Evolutionary conservation across 2,888 invertebrate genomes (phyloP), one percentile per base, ranked within the genome.

Genomic region (Netelia virgata): DNA sequence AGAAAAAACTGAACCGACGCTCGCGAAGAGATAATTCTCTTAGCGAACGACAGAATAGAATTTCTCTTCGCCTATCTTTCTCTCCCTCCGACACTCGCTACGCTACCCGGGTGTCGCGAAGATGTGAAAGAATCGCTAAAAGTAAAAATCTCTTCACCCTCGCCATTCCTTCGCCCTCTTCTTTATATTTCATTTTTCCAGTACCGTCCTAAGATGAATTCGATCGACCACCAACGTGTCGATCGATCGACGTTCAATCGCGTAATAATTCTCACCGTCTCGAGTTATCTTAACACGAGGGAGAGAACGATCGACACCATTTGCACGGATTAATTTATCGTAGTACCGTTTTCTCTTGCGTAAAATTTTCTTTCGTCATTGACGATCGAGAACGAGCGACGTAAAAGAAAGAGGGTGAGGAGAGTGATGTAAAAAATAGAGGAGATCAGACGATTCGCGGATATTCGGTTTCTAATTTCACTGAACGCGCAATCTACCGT

Each of bases 41-140:
- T 55, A n/a, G 11, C 11, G 36, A 43, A 20, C 53, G 55, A 75
- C 66, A 43, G 59, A 69, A 57, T 61, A 41, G 50, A 77, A 77
- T 57, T 50, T 50, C 18, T 28, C 64, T n/a, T 28, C 16, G 23
- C 20, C 20, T 18, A 11, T 16, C 53, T 23, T 28, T 16, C 61
- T 43, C 10, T 28, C 3, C 28, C 28, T 28, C 28, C 28, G 28
- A 28, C 28, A 28, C 28, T 28, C 23, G 1, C n/a, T n/a, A n/a
- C 28, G 28, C 28, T 28, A 28, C 28, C n/a, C n/a, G 28, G 28
- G 10, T 20, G 57, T 28, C n/a, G 28, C 28, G 28, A 8, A 0
- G 75, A 28, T 55, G 41, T 43, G 36, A 66, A 75, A 16, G 57
- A 76, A 68, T 43, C 36, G n/a, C 55, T 55, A 9, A 14, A 23